These are phyloP conservation scores for Brachionus sp. DNA, from an alignment of 1,140 invertebrate genomes.

Conservation along the genomic window DNA sequence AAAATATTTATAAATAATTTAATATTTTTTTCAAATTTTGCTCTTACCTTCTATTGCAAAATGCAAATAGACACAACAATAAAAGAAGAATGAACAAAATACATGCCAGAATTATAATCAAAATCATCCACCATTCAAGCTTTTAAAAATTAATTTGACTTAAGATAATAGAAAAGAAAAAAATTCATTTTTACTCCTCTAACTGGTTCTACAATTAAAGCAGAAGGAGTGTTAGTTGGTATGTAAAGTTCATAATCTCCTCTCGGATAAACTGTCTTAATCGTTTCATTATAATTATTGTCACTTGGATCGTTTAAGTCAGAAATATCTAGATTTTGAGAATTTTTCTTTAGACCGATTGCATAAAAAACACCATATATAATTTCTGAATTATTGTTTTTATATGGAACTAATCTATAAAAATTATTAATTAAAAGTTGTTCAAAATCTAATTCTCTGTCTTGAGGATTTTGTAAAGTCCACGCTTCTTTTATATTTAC, in stretches of 20 bases:
- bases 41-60: not conserved
- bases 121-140: constrained; percentile 46
- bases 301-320: constrained; percentile 28
- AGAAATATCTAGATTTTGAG: constrained; percentile 5
- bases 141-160: not conserved
- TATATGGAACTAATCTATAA: not conserved
- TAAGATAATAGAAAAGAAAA: not conserved
- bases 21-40: not conserved
- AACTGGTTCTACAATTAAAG: not conserved
- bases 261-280: not conserved
- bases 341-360: not conserved
- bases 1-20: not conserved
- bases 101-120: constrained; percentile 20
- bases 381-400: not conserved
- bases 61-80: not conserved
- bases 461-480: not conserved
- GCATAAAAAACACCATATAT: constrained; percentile 25
- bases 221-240: not conserved
- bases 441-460: not conserved
- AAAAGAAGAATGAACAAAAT: constrained; percentile 6
- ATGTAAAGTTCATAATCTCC: not conserved
- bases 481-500: not conserved
- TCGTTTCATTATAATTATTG: not conserved
- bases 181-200: not conserved
- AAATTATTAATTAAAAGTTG: not conserved